phyloP scores from a whole-genome alignment of 2,888 invertebrate genomes.

The Athalia cordata region DNA sequence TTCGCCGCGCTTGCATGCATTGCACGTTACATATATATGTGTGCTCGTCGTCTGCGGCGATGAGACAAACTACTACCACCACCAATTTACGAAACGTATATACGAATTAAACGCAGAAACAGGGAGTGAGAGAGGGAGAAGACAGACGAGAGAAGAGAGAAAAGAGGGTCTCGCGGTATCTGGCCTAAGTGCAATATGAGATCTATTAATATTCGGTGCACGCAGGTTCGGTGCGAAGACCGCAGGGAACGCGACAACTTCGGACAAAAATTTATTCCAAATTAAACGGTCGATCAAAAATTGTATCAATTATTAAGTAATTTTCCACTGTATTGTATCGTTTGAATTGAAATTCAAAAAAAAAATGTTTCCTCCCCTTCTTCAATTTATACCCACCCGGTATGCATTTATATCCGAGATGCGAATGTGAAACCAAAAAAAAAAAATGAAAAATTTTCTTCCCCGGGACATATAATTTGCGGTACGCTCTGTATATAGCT shows the following conservation, averaged over 20 bases:
- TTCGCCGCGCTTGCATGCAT: too few species aligned
- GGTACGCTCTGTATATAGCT: too few species aligned
- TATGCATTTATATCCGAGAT: too few species aligned
- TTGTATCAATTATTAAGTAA: not conserved
- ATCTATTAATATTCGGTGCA: slow-evolving; percentile 39
- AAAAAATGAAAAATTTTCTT: too few species aligned
- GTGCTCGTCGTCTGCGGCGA: not conserved
- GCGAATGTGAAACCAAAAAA: too few species aligned
- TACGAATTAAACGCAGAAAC: slow-evolving; percentile 15
- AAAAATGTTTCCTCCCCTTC: too few species aligned
- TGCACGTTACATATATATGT: too few species aligned
- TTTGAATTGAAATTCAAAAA: too few species aligned
- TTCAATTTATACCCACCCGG: too few species aligned
- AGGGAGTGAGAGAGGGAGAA: slow-evolving; percentile 34
- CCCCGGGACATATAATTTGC: too few species aligned
- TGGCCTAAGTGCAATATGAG: slow-evolving; percentile 33
- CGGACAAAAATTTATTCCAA: not conserved
- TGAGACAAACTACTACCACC: not conserved
- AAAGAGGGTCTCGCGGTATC: slow-evolving; percentile 32
- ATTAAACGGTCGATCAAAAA: not conserved
- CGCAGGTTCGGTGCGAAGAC: slow-evolving; percentile 35
- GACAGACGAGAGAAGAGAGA: slow-evolving; percentile 35
- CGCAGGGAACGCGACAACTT: not conserved
- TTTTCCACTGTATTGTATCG: not conserved
- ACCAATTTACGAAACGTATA: not conserved